Evolutionary conservation across 2,888 invertebrate species (phyloP), one percentile per base, ranked within the genome.

Genomic region (Meandrusa payeni): DNA sequence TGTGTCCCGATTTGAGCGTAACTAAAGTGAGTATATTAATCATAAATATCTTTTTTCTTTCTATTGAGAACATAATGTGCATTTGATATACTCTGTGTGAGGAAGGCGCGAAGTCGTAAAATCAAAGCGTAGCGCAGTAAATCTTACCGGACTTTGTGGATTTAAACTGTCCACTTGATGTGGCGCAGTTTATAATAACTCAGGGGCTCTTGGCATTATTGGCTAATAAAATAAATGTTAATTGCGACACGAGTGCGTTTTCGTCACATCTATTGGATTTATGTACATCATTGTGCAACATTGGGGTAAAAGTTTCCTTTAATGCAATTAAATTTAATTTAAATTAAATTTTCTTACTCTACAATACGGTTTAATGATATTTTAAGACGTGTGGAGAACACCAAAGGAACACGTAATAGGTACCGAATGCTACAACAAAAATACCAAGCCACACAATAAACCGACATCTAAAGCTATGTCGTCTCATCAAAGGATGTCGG

Each of bases 71-170:
- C 66, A 71, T 72, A 73, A 65, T 42, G 43, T 44, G 33, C 62
- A 64, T 69, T 73, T 72, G 64, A 70, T 61, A 61, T 53, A 59
- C 57, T 57, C 56, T 48, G 58, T 57, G 59, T 59, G 62, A 58
- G 61, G 73, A 66, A 70, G 67, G 59, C 62, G 61, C 59, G 52
- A 59, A 61, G 65, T 73, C 58, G 60, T 69, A 61, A 74, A 76
- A 78, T 82, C 74, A 79, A 77, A 80, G 73, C 78, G 80, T 82
- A 58, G 67, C 76, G 70, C 69, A 68, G 71, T 83, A 82, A 85
- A 87, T 87, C 83, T 83, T 64, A 50, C 54, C 53, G 67, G 68
- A 67, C 72, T 67, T 61, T 55, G 69, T 67, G 74, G 76, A 76
- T 78, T 70, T 60, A 53, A 71, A 68, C 73, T 79, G 85, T 76